Base-by-base conservation (phyloP, 2,113 vertebrate species). In the Aphyosemion australe region DNA sequence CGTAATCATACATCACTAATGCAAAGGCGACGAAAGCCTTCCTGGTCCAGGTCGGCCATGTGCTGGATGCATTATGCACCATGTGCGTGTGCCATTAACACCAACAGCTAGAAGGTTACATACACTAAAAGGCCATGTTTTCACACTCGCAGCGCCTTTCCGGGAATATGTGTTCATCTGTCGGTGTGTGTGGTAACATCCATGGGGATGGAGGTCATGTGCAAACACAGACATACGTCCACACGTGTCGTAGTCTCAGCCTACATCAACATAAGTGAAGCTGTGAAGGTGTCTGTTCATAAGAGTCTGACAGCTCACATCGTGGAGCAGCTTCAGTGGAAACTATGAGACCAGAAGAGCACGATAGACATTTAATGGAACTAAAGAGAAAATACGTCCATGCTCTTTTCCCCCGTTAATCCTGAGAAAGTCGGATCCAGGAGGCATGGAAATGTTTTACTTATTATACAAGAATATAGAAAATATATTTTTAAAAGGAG, bases 61-160 rank as follows among this genome's bases (percentile, higher is more conserved):
- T 88, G 91, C 75, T 71, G 42, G 72, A 87, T 41, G 43, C 75
- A 89, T 92, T 83, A 88, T 43, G 18, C 69, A 6, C 51, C 67
- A 45, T 59, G 69, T 75, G 82, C 69, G 73, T 69, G 71, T 65
- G 80, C 88, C 84, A 88, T 77, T 82, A 80, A 85, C 55, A 26
- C 31, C 76, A 79, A 76, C 83, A 82, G 80, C 83, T 73, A 56
- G 62, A 78, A 82, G 82, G 84, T 90, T 90, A 90, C 52, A 65
- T 76, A 85, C 72, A 90, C 81, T 77, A 66, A 73, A 67, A 81
- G 72, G 73, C 76, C 79, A 62, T 81, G 86, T 85, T 90, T 90
- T 88, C 84, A 87, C 83, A 84, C 80, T 85, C 42, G 57, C 73
- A 26, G 56, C 42, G 65, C 77, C 71, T 82, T 88, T 89, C 74